Evolutionary conservation across 2,888 invertebrate species (phyloP).

Genomic region (Neria commutata): DNA sequence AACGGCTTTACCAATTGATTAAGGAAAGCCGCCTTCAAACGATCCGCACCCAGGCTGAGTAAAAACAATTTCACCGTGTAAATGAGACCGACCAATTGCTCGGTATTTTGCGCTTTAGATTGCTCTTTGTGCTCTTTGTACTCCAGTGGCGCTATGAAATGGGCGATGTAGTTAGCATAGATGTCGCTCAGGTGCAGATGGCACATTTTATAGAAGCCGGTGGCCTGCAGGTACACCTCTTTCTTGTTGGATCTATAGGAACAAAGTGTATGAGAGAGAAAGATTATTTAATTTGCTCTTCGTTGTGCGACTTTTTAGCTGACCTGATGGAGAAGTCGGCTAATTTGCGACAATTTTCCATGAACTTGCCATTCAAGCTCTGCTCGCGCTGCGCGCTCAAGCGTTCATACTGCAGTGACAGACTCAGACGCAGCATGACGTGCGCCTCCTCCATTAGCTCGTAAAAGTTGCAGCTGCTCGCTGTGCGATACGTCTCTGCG

Average conservation of each 20-base stretch:
- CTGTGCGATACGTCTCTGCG: slow-evolving; percentile 69
- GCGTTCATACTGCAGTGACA: slow-evolving; percentile 50
- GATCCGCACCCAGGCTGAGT: slow-evolving; percentile 51
- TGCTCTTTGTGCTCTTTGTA: slow-evolving; percentile 24
- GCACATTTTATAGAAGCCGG: slow-evolving; percentile 61
- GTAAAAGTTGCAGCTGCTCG: slow-evolving; percentile 72
- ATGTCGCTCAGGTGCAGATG: slow-evolving; percentile 52
- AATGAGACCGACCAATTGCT: slow-evolving; percentile 51
- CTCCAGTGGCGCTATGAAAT: slow-evolving; percentile 33
- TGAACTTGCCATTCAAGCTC: slow-evolving; percentile 47
- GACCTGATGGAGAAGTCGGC: slow-evolving; percentile 60
- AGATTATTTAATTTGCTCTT: background rate
- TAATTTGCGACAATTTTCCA: slow-evolving; percentile 54
- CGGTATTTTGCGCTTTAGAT: slow-evolving; percentile 25
- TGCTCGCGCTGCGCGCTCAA: slow-evolving; percentile 43
- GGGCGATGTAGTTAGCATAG: slow-evolving; percentile 51
- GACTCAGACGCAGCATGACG: slow-evolving; percentile 66
- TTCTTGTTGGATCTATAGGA: slow-evolving; percentile 52
- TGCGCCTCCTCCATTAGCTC: slow-evolving; percentile 77
- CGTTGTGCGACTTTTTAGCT: background rate
- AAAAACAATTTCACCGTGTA: slow-evolving; percentile 57
- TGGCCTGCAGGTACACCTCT: slow-evolving; percentile 58
- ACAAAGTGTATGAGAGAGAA: background rate
- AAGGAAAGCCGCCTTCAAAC: slow-evolving; percentile 49
- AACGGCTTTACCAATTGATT: slow-evolving; percentile 51